These are phyloP conservation scores for Odontothrips loti DNA, from an alignment of 2,888 invertebrate species.

Conservation along the genomic window DNA sequence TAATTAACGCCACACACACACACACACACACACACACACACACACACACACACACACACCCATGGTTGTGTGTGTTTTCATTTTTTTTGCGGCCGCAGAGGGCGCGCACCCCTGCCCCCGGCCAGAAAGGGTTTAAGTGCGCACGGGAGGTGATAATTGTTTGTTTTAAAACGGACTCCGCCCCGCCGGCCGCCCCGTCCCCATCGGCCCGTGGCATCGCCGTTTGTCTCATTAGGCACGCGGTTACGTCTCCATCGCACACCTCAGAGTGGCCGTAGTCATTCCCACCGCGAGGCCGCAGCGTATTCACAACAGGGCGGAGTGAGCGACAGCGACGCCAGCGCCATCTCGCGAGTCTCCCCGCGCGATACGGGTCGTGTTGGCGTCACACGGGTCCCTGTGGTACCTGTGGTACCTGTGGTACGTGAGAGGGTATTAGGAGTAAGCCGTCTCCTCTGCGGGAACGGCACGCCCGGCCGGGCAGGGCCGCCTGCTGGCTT, in stretches of 20 bases:
- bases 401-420: too few species aligned
- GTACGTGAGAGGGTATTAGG: too few species aligned
- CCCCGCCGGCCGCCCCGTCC: not conserved
- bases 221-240: not conserved
- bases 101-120: not conserved
- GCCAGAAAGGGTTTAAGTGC: slow-evolving; percentile 4
- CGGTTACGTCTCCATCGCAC: not conserved
- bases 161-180: not conserved
- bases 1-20: not conserved
- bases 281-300: not conserved
- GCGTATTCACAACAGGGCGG: too few species aligned
- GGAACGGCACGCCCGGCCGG: not conserved
- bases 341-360: too few species aligned
- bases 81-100: not conserved
- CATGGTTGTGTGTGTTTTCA: not conserved
- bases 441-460: too few species aligned
- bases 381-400: too few species aligned
- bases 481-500: not conserved
- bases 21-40: not conserved
- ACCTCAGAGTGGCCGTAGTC: not conserved
- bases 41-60: not conserved
- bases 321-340: too few species aligned
- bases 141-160: slow-evolving; percentile 12
- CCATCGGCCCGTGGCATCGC: too few species aligned
- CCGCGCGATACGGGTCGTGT: too few species aligned